phyloP scores from a whole-genome alignment of 2,113 vertebrate genomes.

The Crotophaga sulcirostris region DNA sequence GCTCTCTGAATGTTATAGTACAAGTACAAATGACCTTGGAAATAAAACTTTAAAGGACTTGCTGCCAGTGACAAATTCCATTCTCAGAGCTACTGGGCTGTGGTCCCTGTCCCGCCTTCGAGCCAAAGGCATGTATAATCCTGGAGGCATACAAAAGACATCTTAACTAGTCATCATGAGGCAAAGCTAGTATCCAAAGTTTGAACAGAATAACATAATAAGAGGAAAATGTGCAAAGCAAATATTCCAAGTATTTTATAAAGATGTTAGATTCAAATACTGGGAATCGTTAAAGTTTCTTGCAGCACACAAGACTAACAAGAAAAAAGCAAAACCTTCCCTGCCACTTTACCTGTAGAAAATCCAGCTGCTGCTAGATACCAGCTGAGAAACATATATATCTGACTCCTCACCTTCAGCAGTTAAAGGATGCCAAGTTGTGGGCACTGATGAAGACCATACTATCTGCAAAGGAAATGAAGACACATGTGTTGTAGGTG shows the following conservation, averaged over 20 bases:
- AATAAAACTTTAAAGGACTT: neutral
- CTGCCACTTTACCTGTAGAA: neutral
- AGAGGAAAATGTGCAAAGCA: neutral
- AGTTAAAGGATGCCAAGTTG: neutral
- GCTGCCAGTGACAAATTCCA: neutral
- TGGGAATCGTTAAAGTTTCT: neutral
- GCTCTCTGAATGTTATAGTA: neutral
- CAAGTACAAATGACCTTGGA: neutral
- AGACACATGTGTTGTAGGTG: neutral
- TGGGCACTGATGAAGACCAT: neutral
- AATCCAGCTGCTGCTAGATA: neutral
- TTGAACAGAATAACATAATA: neutral
- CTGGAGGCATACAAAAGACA: neutral
- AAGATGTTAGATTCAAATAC: neutral
- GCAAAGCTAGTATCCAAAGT: neutral
- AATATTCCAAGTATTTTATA: neutral
- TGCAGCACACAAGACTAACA: neutral
- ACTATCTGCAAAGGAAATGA: neutral
- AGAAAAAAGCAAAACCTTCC: neutral
- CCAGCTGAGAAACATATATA: rapidly evolving
- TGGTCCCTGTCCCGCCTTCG: neutral
- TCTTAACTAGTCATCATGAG: too few relatives aligned
- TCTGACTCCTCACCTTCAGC: neutral
- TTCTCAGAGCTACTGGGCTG: neutral
- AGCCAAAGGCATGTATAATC: neutral